Evolutionary conservation across 92 coral and sea anemone genomes (phyloP).

Genomic region (Epizoanthus fatuus): DNA sequence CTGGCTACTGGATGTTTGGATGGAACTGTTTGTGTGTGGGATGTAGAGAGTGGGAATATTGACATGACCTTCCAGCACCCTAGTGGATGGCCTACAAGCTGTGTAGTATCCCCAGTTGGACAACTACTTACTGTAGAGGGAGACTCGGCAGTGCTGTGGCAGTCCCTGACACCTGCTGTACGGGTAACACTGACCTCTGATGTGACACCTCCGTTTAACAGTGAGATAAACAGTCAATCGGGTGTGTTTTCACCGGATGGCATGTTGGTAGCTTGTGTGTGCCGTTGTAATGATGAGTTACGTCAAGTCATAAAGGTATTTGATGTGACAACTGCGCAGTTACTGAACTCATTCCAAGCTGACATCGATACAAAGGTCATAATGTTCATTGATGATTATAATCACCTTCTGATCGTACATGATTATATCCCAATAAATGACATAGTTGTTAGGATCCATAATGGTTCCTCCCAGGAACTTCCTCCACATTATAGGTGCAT

Average conservation of each 20-base stretch:
- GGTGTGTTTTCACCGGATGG: not conserved
- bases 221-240: too few relatives aligned
- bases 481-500: not conserved
- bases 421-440: too few relatives aligned
- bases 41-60: not conserved
- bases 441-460: not conserved
- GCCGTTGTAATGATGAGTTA: not conserved
- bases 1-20: not conserved
- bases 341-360: not conserved
- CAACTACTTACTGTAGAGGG: not conserved
- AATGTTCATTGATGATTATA: not conserved
- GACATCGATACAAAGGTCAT: not conserved
- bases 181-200: not conserved
- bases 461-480: not conserved
- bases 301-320: not conserved
- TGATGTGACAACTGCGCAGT: too few relatives aligned
- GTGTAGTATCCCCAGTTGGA: not conserved
- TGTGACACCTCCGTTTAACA: not conserved
- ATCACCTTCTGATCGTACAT: not conserved
- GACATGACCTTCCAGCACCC: not conserved
- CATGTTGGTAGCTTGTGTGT: not conserved
- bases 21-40: slow-evolving; percentile 11
- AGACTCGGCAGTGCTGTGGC: not conserved
- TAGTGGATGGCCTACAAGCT: not conserved
- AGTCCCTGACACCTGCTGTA: not conserved